Conservation (phyloP, 2,113 vertebrate genomes). For the Mastomys natalensis region DNA sequence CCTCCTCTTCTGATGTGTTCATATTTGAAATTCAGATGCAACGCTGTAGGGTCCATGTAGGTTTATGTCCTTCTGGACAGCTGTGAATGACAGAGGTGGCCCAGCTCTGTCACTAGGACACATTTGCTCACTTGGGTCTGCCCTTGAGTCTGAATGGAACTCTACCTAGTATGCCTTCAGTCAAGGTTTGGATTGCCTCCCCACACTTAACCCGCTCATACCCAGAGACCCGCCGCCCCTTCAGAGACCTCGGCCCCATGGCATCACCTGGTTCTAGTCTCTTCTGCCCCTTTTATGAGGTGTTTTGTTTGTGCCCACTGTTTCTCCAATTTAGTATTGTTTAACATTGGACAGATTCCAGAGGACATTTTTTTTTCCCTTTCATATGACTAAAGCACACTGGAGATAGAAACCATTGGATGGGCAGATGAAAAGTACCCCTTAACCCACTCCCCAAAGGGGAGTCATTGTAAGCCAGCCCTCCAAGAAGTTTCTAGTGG, state of each 20-base stretch:
- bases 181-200: not conserved
- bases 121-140: not conserved
- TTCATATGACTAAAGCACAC: not conserved
- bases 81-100: not conserved
- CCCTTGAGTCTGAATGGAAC: not conserved
- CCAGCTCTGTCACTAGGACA: not conserved
- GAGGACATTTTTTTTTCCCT: not conserved
- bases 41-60: not conserved
- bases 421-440: not conserved
- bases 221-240: not conserved
- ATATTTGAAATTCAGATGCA: not conserved
- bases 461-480: not conserved
- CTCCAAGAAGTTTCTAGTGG: not conserved
- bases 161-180: not conserved
- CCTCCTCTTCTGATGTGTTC: not conserved
- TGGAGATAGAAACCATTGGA: not conserved
- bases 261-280: not conserved
- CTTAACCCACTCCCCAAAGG: not conserved
- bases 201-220: not conserved
- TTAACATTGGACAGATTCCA: not conserved
- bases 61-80: not conserved
- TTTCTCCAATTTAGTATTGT: not conserved
- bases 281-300: not conserved
- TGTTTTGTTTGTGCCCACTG: not conserved
- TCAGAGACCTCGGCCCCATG: not conserved